Evolutionary conservation across 2,888 invertebrate species (phyloP), one percentile per base, ranked within the genome.

Genomic region (Tetanocera ferruginea): DNA sequence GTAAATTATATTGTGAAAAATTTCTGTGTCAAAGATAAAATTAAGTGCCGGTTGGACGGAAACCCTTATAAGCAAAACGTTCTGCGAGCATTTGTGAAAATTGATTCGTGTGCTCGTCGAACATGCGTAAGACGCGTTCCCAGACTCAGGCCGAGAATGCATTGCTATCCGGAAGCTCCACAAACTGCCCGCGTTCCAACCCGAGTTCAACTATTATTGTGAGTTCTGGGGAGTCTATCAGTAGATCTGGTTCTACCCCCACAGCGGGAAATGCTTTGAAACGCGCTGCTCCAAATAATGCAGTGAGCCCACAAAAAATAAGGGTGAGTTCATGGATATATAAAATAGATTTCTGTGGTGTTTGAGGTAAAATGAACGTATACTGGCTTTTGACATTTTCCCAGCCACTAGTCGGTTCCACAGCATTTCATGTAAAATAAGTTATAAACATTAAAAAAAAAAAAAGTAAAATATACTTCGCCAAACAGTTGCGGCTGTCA

Each of bases 141-240:
- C 89, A 89, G 83, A 89, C 89, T 76, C 89, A 88, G 82, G 88
- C 89, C 82, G 89, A 89, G 85, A 88, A 87, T 85, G 88, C 86
- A 77, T 76, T 83, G 70, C 82, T 81, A 5, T 79, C 69, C 55
- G 79, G 81, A 62, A 76, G 77, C 49, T 69, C 69, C 78, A 79
- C 62, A 67, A 80, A 72, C 49, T 80, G 73, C 34, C 71, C 72
- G 62, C 80, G 78, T 67, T 34, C 76, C 6, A 70, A 34, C 43
- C 19, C 52, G 5, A 43, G 78, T 71, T 71, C 80, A 75, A 79
- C 73, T 79, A 57, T 79, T 78, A 75, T 19, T 69, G 62, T 64
- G 73, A 76, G 77, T 67, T 76, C 64, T 79, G 70, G 76, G 79
- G 69, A 78, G 71, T 51, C 25, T 5, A n/a, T 5, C 14, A 23